phyloP scores from a whole-genome alignment of 2,888 invertebrate genomes.

The Agriotes lineatus region DNA sequence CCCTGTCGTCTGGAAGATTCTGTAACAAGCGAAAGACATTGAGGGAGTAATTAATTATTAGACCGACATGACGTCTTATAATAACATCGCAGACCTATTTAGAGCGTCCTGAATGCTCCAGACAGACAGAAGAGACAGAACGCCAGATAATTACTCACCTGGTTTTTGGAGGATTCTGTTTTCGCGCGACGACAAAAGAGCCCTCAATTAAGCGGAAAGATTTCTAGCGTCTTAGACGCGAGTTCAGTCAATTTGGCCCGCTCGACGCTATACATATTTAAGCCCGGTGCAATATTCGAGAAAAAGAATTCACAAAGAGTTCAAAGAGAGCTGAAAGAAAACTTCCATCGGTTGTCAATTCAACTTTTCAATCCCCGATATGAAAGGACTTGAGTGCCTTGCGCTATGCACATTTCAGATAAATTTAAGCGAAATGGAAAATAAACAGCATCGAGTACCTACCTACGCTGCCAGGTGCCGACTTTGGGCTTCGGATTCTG shows the following conservation, averaged over 20 bases:
- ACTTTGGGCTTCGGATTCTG: slow-evolving; percentile 32
- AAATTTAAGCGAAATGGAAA: slow-evolving; percentile 28
- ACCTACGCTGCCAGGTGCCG: slow-evolving; percentile 10
- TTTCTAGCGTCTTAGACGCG: neutral
- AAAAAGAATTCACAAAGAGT: slow-evolving; percentile 8
- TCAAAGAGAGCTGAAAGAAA: slow-evolving; percentile 19
- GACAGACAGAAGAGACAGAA: neutral
- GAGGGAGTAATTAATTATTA: slow-evolving; percentile 13
- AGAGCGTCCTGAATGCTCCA: neutral
- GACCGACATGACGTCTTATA: neutral
- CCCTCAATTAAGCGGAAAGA: slow-evolving; percentile 9
- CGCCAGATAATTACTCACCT: slow-evolving; percentile 14
- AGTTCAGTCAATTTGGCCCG: neutral
- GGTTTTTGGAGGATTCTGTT: neutral
- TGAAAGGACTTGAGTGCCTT: slow-evolving; percentile 30
- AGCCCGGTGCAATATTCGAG: neutral
- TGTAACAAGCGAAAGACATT: slow-evolving; percentile 2
- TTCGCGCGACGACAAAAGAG: neutral
- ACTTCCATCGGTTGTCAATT: slow-evolving; percentile 26
- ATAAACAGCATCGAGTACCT: slow-evolving; percentile 22
- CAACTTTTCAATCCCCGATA: slow-evolving; percentile 25
- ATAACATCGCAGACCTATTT: neutral
- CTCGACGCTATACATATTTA: slow-evolving; percentile 12
- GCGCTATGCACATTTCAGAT: slow-evolving; percentile 29
- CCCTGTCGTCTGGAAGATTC: slow-evolving; percentile 11